Conservation (phyloP, 2,113 vertebrate species). For the Morone chrysops region DNA sequence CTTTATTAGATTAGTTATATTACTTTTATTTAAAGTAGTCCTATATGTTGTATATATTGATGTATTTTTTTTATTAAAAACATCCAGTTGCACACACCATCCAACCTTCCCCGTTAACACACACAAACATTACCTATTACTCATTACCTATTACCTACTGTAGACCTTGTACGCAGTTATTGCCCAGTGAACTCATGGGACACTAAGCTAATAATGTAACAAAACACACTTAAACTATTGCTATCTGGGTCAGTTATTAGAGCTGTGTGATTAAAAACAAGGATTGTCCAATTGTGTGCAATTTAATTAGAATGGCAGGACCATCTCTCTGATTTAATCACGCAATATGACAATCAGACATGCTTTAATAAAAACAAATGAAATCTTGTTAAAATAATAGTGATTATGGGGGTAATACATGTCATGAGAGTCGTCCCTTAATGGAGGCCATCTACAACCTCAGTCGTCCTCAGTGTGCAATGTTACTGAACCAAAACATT, state of each 20-base stretch:
- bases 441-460: constrained; percentile 40
- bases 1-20: neutral
- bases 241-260: constrained; percentile 61
- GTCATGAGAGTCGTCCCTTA: constrained; percentile 43
- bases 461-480: constrained; percentile 18
- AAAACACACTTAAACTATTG: constrained; percentile 53
- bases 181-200: constrained; percentile 28
- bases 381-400: constrained; percentile 70
- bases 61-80: constrained; percentile 11
- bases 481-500: constrained; percentile 50
- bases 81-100: constrained; percentile 1
- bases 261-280: constrained; percentile 65
- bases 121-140: too few relatives aligned
- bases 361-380: constrained; percentile 72
- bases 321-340: constrained; percentile 68
- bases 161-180: constrained; percentile 10
- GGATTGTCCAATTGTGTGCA: constrained; percentile 51
- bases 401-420: constrained; percentile 57
- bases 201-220: constrained; percentile 40
- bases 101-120: neutral
- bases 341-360: constrained; percentile 54
- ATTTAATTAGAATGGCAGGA: constrained; percentile 65
- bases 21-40: neutral
- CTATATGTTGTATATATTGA: neutral
- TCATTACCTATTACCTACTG: neutral